phyloP scores from a whole-genome alignment of 1,140 invertebrate genomes.

The Lepidurus packardi region DNA sequence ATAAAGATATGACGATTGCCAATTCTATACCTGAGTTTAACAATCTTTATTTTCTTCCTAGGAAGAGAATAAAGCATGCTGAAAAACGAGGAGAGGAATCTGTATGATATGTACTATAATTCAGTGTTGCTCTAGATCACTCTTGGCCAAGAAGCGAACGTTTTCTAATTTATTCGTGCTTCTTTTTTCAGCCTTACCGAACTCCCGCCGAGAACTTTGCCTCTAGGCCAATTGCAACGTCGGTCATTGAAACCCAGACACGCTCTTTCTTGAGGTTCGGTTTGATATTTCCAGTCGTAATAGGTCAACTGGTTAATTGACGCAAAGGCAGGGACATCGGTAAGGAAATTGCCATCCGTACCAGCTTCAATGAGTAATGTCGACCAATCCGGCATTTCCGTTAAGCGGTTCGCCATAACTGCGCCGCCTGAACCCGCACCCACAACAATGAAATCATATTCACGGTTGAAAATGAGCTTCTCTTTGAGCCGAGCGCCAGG shows the following conservation, averaged over 20 bases:
- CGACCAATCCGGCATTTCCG: conserved; percentile 67
- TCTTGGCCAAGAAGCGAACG: no score
- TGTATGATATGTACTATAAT: no score
- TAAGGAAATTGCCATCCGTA: conserved; percentile 62
- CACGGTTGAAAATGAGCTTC: neutral
- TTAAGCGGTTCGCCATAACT: conserved; percentile 67
- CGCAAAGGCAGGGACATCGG: conserved; percentile 60
- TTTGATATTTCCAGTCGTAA: conserved; percentile 60
- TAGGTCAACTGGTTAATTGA: conserved; percentile 64
- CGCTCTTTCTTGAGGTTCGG: conserved; percentile 47
- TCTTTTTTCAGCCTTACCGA: neutral
- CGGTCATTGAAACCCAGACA: conserved; percentile 35
- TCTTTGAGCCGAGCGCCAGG: neutral
- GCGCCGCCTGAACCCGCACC: conserved; percentile 79
- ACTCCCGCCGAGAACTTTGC: conserved; percentile 26
- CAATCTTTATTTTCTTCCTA: no score
- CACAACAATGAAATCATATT: conserved; percentile 77
- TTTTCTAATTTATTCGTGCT: neutral
- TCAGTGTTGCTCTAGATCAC: no score
- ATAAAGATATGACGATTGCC: no score
- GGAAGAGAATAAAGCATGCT: no score
- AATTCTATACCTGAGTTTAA: no score
- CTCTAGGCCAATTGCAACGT: conserved; percentile 29
- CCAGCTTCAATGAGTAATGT: conserved; percentile 75
- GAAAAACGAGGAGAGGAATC: no score